Conservation (phyloP, 23 tunicate genomes). For the Botrylloides violaceus region DNA sequence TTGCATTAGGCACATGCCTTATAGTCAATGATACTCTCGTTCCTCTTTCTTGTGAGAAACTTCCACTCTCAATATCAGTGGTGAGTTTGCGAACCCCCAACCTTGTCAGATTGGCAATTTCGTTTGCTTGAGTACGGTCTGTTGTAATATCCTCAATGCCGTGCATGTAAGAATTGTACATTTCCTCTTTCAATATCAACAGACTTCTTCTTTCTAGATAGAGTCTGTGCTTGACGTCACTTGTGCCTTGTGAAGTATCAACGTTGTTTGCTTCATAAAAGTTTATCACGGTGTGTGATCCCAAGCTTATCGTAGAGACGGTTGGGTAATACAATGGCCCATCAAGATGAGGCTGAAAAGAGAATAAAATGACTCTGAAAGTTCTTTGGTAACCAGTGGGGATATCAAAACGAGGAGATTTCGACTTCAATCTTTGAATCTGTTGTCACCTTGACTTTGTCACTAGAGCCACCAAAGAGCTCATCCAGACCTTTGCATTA, state of each 20-base stretch:
- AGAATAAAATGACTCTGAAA: too few species aligned
- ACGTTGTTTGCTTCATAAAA: conserved; percentile 27
- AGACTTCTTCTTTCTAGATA: conserved; percentile 55
- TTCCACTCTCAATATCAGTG: not conserved
- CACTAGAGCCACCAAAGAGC: too few species aligned
- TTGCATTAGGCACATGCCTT: conserved; percentile 59
- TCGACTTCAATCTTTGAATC: too few species aligned
- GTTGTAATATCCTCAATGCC: conserved; percentile 31
- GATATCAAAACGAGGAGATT: too few species aligned
- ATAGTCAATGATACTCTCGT: conserved; percentile 63
- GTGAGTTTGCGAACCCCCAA: conserved; percentile 27
- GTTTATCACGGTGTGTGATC: conserved; percentile 68
- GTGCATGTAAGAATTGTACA: conserved; percentile 51
- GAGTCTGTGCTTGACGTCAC: conserved; percentile 20
- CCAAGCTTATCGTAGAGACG: conserved; percentile 72
- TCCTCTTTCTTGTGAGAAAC: not conserved
- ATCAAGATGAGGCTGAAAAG: conserved; percentile 79
- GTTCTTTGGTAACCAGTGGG: too few species aligned
- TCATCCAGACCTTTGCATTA: too few species aligned
- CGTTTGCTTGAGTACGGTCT: conserved; percentile 17
- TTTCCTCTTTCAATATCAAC: conserved; percentile 31
- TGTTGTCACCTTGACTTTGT: too few species aligned
- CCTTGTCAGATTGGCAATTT: conserved; percentile 16
- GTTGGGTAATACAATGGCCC: conserved; percentile 80
- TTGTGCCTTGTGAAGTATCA: not conserved